A percentile compares a stretch with the other conserved stretches of the same genome.
Conservation (phyloP, 2,797 vertebrate genomes). For the Protosalanx chinensis region DNA sequence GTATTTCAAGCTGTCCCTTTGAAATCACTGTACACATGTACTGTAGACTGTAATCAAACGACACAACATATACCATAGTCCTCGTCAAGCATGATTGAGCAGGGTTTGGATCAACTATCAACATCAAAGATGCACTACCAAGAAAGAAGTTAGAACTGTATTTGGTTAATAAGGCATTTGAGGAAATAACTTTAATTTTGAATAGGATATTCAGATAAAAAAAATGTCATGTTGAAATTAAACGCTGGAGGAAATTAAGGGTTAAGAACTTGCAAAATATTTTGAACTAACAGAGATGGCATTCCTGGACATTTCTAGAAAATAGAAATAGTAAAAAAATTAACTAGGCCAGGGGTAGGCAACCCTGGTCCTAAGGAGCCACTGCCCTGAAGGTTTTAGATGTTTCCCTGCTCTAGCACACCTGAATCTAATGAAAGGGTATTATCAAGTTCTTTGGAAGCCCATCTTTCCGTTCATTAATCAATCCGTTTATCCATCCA, state of each 20-base stretch:
- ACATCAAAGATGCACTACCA: constrained; percentile 14
- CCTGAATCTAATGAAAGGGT: no score
- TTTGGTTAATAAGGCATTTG: constrained; percentile 12
- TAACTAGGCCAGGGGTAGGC: background rate
- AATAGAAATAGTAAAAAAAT: no score
- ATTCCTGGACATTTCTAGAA: no score
- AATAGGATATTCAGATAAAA: constrained; percentile 5
- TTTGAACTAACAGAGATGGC: no score
- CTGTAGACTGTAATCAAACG: background rate
- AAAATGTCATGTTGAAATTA: background rate
- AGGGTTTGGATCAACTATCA: constrained; percentile 15
- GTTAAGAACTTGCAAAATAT: no score
- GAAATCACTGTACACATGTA: background rate
- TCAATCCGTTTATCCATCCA: background rate
- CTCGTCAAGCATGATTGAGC: background rate
- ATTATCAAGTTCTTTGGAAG: no score
- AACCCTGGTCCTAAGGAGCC: no score
- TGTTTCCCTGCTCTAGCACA: no score
- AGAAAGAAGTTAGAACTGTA: constrained; percentile 11
- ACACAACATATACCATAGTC: constrained; percentile 7
- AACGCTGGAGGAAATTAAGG: no score
- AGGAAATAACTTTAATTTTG: constrained; percentile 8
- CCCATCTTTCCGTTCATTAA: background rate
- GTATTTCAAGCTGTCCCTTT: constrained; percentile 4
- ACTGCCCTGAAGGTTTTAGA: no score